Evolutionary conservation across 1,140 invertebrate species (phyloP).

Genomic region (Nylanderia fulva): DNA sequence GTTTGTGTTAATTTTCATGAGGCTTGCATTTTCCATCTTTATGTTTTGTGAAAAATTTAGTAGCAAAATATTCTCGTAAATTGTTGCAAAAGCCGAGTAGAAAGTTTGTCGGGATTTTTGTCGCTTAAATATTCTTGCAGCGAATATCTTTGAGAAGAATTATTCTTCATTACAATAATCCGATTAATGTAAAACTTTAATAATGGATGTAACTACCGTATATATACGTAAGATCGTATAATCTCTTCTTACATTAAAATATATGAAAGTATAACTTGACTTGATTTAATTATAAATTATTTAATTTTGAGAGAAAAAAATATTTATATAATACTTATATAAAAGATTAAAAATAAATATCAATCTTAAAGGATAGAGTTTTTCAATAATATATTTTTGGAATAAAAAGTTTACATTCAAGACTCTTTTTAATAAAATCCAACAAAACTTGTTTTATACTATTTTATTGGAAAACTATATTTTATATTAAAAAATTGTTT

Average conservation of each 20-base stretch:
- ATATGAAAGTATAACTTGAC: not conserved
- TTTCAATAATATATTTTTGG: not conserved
- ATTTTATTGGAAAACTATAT: not conserved
- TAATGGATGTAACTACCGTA: not conserved
- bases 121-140: not conserved
- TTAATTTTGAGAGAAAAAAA: constrained; percentile 5
- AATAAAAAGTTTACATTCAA: not conserved
- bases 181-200: constrained; percentile 7
- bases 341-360: constrained; percentile 27
- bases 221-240: not conserved
- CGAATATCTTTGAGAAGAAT: not conserved
- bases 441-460: not conserved
- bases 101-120: not conserved
- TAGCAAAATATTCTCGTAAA: not conserved
- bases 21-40: not conserved
- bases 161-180: not conserved
- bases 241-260: not conserved
- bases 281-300: not conserved
- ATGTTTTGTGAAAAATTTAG: constrained; percentile 2
- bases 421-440: not conserved
- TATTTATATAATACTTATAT: constrained; percentile 1
- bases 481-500: not conserved
- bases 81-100: not conserved
- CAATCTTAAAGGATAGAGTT: not conserved
- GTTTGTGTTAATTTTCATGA: constrained; percentile 31